phyloP scores from a whole-genome alignment of 2,113 vertebrate species.

The Lota lota region DNA sequence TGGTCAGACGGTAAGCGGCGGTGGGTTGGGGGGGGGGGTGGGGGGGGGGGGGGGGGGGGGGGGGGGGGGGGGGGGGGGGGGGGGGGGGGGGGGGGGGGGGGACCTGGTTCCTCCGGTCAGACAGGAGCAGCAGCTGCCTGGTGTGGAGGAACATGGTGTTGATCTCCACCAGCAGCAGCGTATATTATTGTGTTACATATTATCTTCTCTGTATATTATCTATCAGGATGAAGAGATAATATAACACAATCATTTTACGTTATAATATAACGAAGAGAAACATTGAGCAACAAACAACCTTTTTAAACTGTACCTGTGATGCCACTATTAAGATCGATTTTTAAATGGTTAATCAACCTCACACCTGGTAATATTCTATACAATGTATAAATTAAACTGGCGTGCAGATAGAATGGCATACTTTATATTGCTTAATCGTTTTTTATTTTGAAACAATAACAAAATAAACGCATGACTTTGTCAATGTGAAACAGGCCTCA shows the following conservation, averaged over 20 bases:
- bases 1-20: constrained; percentile 65
- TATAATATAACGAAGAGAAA: neutral
- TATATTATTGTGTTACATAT: no score
- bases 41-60: no score
- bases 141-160: constrained; percentile 81
- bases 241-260: no score
- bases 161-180: constrained; percentile 78
- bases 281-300: neutral
- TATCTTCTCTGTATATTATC: no score
- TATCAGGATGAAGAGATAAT: neutral
- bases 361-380: neutral
- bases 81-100: neutral
- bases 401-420: neutral
- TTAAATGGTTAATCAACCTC: no score
- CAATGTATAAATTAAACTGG: neutral
- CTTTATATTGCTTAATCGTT: no score
- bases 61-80: no score
- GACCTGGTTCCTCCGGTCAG: constrained; percentile 41
- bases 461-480: neutral
- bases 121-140: constrained; percentile 76
- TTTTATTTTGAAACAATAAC: no score
- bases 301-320: no score
- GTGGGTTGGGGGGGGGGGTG: neutral
- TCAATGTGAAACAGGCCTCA: no score
- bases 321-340: no score